Percentiles rank a stretch among this genome's conserved stretches.
phyloP scores from a whole-genome alignment of 2,113 vertebrate genomes.

The Glareola pratincola region DNA sequence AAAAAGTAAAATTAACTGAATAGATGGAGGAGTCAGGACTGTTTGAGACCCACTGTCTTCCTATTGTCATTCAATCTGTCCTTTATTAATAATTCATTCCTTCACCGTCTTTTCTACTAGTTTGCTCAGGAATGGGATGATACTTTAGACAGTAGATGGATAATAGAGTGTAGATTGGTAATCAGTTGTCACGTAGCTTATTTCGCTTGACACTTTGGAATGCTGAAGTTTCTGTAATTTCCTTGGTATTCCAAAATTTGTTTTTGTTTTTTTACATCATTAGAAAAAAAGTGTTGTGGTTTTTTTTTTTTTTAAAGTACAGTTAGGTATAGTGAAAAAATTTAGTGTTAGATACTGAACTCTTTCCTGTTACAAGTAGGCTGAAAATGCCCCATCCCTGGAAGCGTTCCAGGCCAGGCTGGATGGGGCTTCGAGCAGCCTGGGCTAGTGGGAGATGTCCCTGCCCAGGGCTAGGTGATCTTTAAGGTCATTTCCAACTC shows the following conservation, averaged over 20 bases:
- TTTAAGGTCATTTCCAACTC: neutral
- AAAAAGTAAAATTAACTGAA: neutral
- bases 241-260: neutral
- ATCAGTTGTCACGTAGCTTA: accelerated
- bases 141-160: neutral
- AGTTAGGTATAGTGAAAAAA: neutral
- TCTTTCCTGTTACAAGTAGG: neutral
- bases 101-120: neutral
- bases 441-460: neutral
- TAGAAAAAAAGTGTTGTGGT: accelerated
- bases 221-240: neutral
- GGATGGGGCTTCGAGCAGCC: neutral
- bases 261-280: neutral
- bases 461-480: neutral
- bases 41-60: neutral
- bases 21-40: neutral
- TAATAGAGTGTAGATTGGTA: neutral
- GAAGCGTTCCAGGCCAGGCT: neutral
- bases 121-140: neutral
- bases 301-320: neutral
- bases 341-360: neutral
- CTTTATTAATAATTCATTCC: neutral
- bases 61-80: neutral
- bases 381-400: neutral
- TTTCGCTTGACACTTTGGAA: neutral